phyloP scores from a whole-genome alignment of 2,797 vertebrate genomes.

The Alcedo atthis region DNA sequence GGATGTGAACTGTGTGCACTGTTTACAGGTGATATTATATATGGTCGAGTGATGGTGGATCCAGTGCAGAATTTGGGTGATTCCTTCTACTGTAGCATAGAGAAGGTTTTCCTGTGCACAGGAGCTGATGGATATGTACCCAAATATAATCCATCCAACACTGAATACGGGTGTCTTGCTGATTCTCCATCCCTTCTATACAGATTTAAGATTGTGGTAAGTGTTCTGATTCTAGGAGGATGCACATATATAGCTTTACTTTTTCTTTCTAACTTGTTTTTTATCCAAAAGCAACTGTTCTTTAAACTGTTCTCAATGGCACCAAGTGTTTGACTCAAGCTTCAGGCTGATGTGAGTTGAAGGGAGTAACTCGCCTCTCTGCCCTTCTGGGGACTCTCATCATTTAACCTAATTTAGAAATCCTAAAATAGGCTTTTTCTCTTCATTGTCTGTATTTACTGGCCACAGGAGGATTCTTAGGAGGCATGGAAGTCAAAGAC shows the following conservation, averaged over 20 bases:
- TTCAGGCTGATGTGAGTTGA: background rate
- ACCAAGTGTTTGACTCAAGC: background rate
- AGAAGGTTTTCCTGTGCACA: conserved; percentile 95
- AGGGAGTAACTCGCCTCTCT: background rate
- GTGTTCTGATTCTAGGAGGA: conserved; percentile 37
- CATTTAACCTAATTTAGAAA: background rate
- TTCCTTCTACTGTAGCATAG: conserved; percentile 93
- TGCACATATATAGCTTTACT: background rate
- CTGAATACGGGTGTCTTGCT: conserved; percentile 92
- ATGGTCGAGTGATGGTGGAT: conserved; percentile 95
- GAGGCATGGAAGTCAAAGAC: background rate
- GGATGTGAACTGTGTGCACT: background rate
- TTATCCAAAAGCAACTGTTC: background rate
- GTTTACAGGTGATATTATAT: conserved; percentile 87
- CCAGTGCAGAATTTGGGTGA: conserved; percentile 95
- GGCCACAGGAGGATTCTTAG: background rate
- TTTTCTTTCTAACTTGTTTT: background rate
- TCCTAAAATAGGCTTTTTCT: background rate
- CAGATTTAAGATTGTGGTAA: conserved; percentile 94
- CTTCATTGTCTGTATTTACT: fast-evolving
- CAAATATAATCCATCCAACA: conserved; percentile 88
- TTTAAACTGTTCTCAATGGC: background rate
- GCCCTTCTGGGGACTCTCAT: background rate
- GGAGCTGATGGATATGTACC: conserved; percentile 94
- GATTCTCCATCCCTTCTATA: conserved; percentile 91